Conservation (phyloP, 2,113 vertebrate species). For the Lampris megalopsis region DNA sequence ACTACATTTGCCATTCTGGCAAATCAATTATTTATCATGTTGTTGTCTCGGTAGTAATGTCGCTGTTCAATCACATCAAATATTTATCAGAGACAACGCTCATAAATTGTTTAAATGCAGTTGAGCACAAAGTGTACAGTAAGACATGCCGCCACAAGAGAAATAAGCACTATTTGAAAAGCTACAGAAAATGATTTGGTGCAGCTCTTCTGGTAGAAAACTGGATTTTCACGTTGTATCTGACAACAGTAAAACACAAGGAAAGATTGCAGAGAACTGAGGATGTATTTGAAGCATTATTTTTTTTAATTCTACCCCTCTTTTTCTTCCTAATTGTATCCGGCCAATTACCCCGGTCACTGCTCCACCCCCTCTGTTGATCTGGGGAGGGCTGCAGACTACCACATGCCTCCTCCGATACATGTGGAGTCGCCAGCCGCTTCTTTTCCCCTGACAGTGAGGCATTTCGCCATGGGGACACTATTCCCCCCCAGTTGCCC, state of each 20-base stretch:
- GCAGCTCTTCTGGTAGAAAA: background rate
- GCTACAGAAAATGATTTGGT: slow-evolving; percentile 19
- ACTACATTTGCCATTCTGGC: slow-evolving; percentile 37
- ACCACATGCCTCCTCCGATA: too few species aligned
- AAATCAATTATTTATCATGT: slow-evolving; percentile 63
- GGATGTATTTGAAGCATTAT: background rate
- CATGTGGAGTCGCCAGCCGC: too few species aligned
- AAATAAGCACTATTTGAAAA: background rate
- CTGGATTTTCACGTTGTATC: background rate
- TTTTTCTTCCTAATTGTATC: too few species aligned
- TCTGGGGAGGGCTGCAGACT: too few species aligned
- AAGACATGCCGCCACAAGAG: slow-evolving; percentile 24
- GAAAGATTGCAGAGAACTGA: background rate
- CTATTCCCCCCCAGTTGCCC: too few species aligned
- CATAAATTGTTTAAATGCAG: slow-evolving; percentile 66
- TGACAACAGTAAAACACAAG: background rate
- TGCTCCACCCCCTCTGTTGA: too few species aligned
- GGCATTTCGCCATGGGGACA: too few species aligned
- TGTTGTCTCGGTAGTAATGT: slow-evolving; percentile 51
- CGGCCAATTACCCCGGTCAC: too few species aligned
- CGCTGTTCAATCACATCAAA: slow-evolving; percentile 63
- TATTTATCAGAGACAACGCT: slow-evolving; percentile 64
- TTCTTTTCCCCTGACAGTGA: too few species aligned
- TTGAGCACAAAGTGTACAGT: slow-evolving; percentile 1
- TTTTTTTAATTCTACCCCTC: too few species aligned